A percentile compares a stretch with the other conserved stretches of the same genome.
Evolutionary conservation across 2,797 vertebrate genomes (phyloP).

Genomic region (Cheirogaleus major): DNA sequence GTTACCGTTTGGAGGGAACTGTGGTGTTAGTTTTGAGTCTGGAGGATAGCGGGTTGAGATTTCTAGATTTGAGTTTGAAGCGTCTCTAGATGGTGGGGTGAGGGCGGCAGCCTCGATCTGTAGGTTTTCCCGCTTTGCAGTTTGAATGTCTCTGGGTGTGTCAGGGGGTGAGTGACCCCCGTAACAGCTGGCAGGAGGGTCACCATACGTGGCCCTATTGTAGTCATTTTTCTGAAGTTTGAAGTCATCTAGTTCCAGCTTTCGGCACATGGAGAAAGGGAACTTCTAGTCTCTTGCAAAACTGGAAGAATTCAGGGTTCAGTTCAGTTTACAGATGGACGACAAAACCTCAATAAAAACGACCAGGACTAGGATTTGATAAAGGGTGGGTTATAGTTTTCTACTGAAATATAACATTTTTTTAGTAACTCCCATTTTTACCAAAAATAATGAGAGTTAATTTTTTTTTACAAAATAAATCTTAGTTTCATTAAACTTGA

Average conservation of each 20-base stretch:
- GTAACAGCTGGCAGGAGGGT: not conserved
- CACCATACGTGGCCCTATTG: rapidly evolving
- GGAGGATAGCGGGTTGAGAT: not conserved
- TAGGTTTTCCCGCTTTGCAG: not conserved
- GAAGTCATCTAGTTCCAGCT: too few species aligned
- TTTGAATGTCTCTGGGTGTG: not conserved
- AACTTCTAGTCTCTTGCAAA: not conserved
- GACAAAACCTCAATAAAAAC: not conserved
- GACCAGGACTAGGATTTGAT: not conserved
- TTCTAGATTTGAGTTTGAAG: not conserved
- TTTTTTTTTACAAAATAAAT: not conserved
- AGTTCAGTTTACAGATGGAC: not conserved
- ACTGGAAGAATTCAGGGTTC: not conserved
- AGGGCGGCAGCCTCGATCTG: rapidly evolving
- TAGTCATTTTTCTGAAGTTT: not conserved
- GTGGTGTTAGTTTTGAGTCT: not conserved
- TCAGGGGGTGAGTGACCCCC: not conserved
- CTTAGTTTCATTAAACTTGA: too few species aligned
- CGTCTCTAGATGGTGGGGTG: not conserved
- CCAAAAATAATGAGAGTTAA: not conserved
- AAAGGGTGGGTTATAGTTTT: not conserved
- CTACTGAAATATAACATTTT: not conserved
- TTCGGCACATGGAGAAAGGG: not conserved
- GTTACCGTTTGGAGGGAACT: not conserved
- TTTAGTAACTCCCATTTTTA: not conserved